Evolutionary conservation across 1,140 invertebrate species (phyloP).

Genomic region (Bombus breviceps): DNA sequence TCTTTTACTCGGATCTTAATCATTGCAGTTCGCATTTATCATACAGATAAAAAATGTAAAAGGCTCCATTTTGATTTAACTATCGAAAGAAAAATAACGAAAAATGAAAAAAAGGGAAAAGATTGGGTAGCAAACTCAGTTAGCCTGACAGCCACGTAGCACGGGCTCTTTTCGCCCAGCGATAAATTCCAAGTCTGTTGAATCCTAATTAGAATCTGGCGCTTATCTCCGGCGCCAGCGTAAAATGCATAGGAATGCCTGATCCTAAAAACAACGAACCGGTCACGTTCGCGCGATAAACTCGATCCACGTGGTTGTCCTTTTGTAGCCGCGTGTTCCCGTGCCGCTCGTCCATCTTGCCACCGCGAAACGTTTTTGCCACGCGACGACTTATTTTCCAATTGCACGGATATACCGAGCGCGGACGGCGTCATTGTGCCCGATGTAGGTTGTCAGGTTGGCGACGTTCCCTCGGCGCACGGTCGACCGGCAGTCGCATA

Average conservation of each 20-base stretch:
- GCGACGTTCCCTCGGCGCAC: conserved; percentile 54
- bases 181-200: conserved; percentile 14
- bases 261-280: conserved; percentile 28
- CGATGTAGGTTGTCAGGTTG: conserved; percentile 76
- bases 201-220: conserved; percentile 27
- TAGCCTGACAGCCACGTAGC: background rate
- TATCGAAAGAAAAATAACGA: background rate
- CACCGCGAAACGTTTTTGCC: conserved; percentile 61
- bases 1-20: background rate
- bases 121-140: background rate
- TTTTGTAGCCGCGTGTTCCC: background rate
- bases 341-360: conserved; percentile 5
- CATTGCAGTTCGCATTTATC: no score
- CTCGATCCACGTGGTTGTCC: conserved; percentile 30
- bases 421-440: conserved; percentile 70
- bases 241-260: conserved; percentile 18
- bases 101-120: no score
- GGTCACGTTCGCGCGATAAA: conserved; percentile 43
- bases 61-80: background rate
- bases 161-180: background rate
- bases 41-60: background rate
- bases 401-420: conserved; percentile 64
- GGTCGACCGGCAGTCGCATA: conserved; percentile 63
- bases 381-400: conserved; percentile 69
- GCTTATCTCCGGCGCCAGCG: conserved; percentile 14